Base-by-base conservation (phyloP, 2,113 vertebrate species). In the Nyctibius bracteatus region DNA sequence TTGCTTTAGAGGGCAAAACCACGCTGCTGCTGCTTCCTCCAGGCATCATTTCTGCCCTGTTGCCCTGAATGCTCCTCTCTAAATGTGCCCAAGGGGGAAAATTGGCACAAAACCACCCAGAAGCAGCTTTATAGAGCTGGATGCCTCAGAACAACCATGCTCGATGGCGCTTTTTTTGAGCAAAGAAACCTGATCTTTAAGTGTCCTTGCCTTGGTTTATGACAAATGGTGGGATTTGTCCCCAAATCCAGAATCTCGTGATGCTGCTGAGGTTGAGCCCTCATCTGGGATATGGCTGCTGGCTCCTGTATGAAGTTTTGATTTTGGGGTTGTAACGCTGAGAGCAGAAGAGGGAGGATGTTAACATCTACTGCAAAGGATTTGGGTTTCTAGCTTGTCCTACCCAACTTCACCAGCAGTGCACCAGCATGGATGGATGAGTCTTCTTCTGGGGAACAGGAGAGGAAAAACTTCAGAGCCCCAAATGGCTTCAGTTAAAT, bases 361-460 rank as follows among this genome's bases (percentile, higher is more conserved):
- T 44, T 18, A 14, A 49, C 25, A 8, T 8, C 72, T 37, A 21
- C 47, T 75, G 23, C 41, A 44, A 8, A 1, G 4, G n/a, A 24
- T 30, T 61, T 1, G 49, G 66, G 57, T 2, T 63, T 88, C 62
- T 35, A 24, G 33, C 39, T 47, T 8, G 21, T 90, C 78, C 86
- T 17, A 14, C 43, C 19, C 57, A 14, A 12, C 12, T 6, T 49
- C 41, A 35, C 55, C 41, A 47, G 49, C 35, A 43, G 15, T 7
- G 19, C 43, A 16, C 1, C 35, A 14, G 63, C 77, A 9, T 7
- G 33, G 78, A 51, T 3, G 16, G 55, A 37, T 15, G 46, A 79
- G 35, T 52, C 16, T 0, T 1, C 33, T 52, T 7, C 19, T 2
- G 55, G 63, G 12, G 24, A 66, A 81, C 2, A 15, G 1, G 8